Conservation (phyloP, 1,140 invertebrate species). For the Temnothorax curvispinosus region DNA sequence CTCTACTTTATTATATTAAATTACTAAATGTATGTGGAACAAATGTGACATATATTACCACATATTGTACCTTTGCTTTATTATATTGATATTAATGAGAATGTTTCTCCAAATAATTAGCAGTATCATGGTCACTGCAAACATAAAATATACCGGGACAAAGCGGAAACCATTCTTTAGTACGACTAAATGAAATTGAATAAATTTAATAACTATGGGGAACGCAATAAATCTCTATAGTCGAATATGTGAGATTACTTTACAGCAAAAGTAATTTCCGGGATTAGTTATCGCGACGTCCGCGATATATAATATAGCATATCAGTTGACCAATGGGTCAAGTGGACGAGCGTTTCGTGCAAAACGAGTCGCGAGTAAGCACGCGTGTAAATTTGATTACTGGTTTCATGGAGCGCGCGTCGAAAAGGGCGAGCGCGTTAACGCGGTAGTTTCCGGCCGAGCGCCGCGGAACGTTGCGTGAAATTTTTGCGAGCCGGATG, state of each 20-base stretch:
- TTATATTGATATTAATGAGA: conserved; percentile 31
- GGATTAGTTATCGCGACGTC: neutral
- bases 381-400: conserved; percentile 58
- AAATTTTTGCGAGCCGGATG: conserved; percentile 33
- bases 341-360: neutral
- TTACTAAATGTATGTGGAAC: neutral
- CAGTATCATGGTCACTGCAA: neutral
- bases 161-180: neutral
- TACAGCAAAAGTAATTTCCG: conserved; percentile 14
- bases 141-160: neutral
- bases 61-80: conserved; percentile 1
- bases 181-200: neutral
- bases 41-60: conserved; percentile 8
- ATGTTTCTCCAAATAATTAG: conserved; percentile 6
- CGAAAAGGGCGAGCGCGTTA: conserved; percentile 47
- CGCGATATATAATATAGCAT: neutral
- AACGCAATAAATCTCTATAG: conserved; percentile 7
- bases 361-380: conserved; percentile 44
- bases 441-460: conserved; percentile 49
- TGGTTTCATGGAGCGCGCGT: conserved; percentile 39
- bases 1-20: conserved; percentile 43
- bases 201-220: neutral
- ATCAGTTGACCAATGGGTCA: conserved; percentile 7
- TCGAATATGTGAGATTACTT: neutral
- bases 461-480: conserved; percentile 11